A percentile compares a stretch with the other conserved stretches of the same genome.
phyloP scores from a whole-genome alignment of 2,797 vertebrate genomes.

The Esox lucius region DNA sequence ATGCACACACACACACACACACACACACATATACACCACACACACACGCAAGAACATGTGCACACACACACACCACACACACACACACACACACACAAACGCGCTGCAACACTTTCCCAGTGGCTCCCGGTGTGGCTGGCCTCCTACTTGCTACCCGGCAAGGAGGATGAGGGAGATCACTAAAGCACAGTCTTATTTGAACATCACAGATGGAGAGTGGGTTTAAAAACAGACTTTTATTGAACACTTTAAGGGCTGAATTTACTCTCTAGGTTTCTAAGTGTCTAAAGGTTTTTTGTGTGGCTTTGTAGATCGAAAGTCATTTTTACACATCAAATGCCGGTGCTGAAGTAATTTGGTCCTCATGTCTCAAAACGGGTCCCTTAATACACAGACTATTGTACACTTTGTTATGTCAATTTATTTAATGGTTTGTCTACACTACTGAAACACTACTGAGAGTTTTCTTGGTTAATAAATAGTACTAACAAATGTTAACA shows the following conservation, averaged over 20 bases:
- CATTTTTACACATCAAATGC: not conserved
- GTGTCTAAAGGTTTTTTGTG: not conserved
- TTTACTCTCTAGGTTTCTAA: not conserved
- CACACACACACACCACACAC: too few species aligned
- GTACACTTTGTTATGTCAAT: too few species aligned
- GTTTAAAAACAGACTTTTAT: conserved; percentile 1
- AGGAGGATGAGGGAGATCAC: not conserved
- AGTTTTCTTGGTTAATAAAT: not conserved
- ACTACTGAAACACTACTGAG: not conserved
- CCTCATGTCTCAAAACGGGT: not conserved
- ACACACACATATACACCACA: too few species aligned
- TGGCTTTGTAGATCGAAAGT: not conserved
- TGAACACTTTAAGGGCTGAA: not conserved
- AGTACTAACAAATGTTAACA: not conserved
- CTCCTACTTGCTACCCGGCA: not conserved
- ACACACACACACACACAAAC: not conserved
- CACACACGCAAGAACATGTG: too few species aligned
- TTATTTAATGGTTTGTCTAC: not conserved
- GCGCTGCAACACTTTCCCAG: conserved; percentile 22
- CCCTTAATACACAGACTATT: not conserved
- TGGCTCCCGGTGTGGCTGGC: not conserved
- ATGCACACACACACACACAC: not conserved
- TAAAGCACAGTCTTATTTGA: conserved; percentile 7
- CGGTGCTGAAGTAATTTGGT: not conserved
- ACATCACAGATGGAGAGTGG: conserved; percentile 1